Evolutionary conservation across 2,113 vertebrate genomes (phyloP), one percentile per base, ranked within the genome.

Genomic region (Colaptes auratus): DNA sequence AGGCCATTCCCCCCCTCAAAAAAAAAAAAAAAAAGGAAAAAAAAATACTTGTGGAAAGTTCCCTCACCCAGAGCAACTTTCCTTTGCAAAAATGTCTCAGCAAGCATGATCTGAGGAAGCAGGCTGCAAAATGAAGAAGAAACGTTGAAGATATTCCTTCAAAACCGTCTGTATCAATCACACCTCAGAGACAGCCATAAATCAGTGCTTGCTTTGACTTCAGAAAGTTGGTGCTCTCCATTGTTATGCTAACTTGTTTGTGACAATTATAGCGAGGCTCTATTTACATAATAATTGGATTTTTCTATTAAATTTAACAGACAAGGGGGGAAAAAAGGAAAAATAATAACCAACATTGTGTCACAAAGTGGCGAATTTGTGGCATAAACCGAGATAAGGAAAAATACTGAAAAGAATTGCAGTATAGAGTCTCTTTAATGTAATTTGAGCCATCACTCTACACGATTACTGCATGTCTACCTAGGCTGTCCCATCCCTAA

Each of bases 211-310:
- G n/a, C 92, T 95, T 91, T 94, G 89, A 96, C 81, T 97, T 95
- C 71, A 88, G 75, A 90, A 97, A 89, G 55, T 95, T 81, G 36
- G 9, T 67, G 64, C n/a, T 44, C 44, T 64, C 92, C 95, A 94
- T 96, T 96, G 92, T 96, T 92, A 96, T 91, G 88, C 80, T 93
- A 94, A 93, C 86, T 97, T 95, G 82, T 93, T 96, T 96, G 80
- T 82, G 63, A 89, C 92, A 97, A 97, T 97, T 97, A 96, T 36
- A 91, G 60, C 78, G 48, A 61, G 42, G 74, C 78, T 96, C 59
- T 93, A 96, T 97, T 95, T 97, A 96, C 95, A 97, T 96, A 96
- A 95, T 91, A 97, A 97, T 93, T 97, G 92, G 94, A 94, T 97
- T 97, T 95, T 96, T 82, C 93, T 92, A 94, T 97, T 97, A 97